These are phyloP conservation scores for Scaeva pyrastri DNA, from an alignment of 2,888 invertebrate genomes.

Conservation along the genomic window DNA sequence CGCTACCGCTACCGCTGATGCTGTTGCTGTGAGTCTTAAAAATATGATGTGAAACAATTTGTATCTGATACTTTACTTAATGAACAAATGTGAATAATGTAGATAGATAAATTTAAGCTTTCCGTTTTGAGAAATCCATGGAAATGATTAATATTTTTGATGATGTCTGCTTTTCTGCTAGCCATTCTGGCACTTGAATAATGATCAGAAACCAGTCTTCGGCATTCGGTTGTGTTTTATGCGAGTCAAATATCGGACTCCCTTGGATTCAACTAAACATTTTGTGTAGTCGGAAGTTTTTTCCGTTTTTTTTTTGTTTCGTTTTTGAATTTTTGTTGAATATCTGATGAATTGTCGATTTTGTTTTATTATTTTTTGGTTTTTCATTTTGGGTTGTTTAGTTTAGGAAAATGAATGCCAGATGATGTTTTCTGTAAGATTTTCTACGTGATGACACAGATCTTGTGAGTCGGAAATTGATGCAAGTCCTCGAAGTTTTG, in stretches of 20 bases:
- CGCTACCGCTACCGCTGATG: no score
- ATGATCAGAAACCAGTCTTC: constrained; percentile 26
- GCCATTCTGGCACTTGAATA: constrained; percentile 28
- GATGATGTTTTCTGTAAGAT: neutral
- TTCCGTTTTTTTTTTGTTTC: constrained; percentile 20
- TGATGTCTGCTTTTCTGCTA: constrained; percentile 33
- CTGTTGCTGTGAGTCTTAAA: neutral
- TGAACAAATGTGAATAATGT: constrained; percentile 1
- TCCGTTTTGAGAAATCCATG: constrained; percentile 16
- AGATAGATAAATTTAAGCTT: constrained; percentile 24
- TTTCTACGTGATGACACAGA: neutral
- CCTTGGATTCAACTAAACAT: constrained; percentile 15
- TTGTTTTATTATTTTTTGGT: neutral
- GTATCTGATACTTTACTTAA: constrained; percentile 19
- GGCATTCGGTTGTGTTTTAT: constrained; percentile 9
- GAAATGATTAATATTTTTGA: constrained; percentile 27
- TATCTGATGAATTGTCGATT: constrained; percentile 5
- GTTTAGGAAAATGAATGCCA: neutral
- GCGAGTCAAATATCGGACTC: neutral
- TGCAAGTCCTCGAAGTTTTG: no score
- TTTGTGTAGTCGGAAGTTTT: constrained; percentile 32
- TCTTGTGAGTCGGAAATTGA: no score
- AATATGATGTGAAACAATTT: constrained; percentile 34
- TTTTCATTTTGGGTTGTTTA: neutral
- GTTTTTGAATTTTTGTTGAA: neutral